phyloP scores from a whole-genome alignment of 2,888 invertebrate genomes.

The Aethes cnicana region DNA sequence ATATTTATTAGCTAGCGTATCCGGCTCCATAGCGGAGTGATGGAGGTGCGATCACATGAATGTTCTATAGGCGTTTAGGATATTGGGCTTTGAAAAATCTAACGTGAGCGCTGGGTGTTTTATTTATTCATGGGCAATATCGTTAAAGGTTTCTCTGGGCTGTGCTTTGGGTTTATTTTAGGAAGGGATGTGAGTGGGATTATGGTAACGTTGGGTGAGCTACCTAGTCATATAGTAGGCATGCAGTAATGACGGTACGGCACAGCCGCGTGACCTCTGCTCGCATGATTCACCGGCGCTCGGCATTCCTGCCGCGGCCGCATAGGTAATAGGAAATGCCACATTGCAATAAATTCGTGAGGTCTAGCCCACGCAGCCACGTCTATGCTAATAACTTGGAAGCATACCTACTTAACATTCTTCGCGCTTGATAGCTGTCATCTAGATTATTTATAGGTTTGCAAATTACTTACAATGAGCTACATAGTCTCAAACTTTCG shows the following conservation, averaged over 20 bases:
- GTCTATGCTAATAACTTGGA: conserved; percentile 30
- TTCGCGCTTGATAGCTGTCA: conserved; percentile 15
- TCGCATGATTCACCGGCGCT: conserved; percentile 66
- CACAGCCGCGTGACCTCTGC: conserved; percentile 66
- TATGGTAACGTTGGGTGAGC: conserved; percentile 7
- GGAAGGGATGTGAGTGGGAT: not conserved
- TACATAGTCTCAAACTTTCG: no score
- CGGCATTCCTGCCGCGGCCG: conserved; percentile 64
- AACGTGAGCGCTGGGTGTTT: conserved; percentile 33
- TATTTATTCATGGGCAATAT: conserved; percentile 42
- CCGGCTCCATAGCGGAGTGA: conserved; percentile 55
- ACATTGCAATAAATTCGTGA: conserved; percentile 62
- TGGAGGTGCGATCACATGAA: conserved; percentile 51
- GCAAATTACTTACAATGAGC: no score
- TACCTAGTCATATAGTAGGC: conserved; percentile 28
- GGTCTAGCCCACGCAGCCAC: conserved; percentile 34
- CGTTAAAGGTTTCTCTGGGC: conserved; percentile 32
- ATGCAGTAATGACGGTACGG: conserved; percentile 67
- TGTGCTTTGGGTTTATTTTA: conserved; percentile 25
- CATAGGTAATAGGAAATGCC: conserved; percentile 75
- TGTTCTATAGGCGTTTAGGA: conserved; percentile 47
- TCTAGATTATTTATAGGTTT: no score
- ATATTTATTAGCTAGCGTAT: conserved; percentile 36
- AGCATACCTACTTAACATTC: conserved; percentile 19
- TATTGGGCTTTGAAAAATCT: conserved; percentile 43